Percentiles rank a stretch among this genome's conserved stretches.
These are phyloP conservation scores for Polyommatus icarus DNA, from an alignment of 2,888 invertebrate species.

Conservation along the genomic window DNA sequence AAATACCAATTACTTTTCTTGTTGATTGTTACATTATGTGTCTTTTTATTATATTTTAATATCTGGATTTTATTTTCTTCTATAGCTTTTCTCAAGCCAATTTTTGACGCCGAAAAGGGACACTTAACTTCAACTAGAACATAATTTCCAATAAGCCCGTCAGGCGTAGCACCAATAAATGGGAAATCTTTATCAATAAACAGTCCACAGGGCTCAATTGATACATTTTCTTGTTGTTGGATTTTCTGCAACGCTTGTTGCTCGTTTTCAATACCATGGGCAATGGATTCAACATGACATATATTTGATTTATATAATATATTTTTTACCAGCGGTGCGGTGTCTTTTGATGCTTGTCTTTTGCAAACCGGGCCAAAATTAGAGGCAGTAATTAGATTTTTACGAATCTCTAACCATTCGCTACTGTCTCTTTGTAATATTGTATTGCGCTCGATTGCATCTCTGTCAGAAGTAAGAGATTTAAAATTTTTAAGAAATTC, in stretches of 20 bases:
- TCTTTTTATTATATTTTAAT: too few species aligned
- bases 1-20: too few species aligned
- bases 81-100: too few species aligned
- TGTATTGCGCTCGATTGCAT: too few species aligned
- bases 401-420: too few species aligned
- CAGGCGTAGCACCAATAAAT: slow-evolving; percentile 22
- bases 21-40: too few species aligned
- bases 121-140: slow-evolving; percentile 9
- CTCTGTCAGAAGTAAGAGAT: not conserved
- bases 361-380: not conserved
- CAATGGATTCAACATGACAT: slow-evolving; percentile 9
- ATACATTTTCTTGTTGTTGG: not conserved
- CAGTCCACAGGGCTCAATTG: slow-evolving; percentile 13
- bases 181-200: not conserved
- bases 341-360: not conserved
- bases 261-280: slow-evolving; percentile 15
- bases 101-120: not conserved
- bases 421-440: too few species aligned
- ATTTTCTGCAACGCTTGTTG: slow-evolving; percentile 5
- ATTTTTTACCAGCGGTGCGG: slow-evolving; percentile 14
- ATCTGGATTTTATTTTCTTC: too few species aligned
- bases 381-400: too few species aligned
- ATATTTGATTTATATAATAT: slow-evolving; percentile 11
- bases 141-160: slow-evolving; percentile 14
- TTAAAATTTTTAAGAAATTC: not conserved